Evolutionary conservation across 2,888 invertebrate species (phyloP).

Genomic region (Drosophila infuscata): DNA sequence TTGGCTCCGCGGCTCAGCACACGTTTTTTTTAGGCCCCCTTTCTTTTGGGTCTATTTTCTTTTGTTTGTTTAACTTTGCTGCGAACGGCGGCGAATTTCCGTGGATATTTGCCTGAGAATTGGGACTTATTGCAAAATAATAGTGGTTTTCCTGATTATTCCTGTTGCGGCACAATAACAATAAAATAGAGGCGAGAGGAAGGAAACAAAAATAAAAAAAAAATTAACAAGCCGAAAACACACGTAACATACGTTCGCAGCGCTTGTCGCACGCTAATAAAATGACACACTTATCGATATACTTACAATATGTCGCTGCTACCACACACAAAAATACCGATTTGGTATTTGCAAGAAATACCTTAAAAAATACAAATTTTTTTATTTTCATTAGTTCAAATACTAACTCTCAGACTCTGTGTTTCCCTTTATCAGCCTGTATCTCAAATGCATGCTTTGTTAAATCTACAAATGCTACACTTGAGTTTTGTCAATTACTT

Average conservation of each 20-base stretch:
- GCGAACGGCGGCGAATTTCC: constrained; percentile 6
- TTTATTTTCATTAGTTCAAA: constrained; percentile 1
- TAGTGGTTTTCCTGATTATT: constrained; percentile 10
- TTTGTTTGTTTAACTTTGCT: constrained; percentile 61
- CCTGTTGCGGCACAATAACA: constrained; percentile 54
- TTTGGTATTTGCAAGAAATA: constrained; percentile 44
- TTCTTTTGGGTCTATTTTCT: constrained; percentile 38
- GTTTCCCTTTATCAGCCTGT: not conserved
- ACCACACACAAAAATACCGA: constrained; percentile 20
- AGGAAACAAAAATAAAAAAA: constrained; percentile 55
- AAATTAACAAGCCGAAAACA: constrained; percentile 73
- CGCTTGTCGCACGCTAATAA: constrained; percentile 63
- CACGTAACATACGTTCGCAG: constrained; percentile 74
- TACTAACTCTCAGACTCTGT: not conserved
- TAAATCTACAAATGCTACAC: not conserved
- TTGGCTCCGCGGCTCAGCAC: constrained; percentile 40
- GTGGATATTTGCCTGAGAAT: constrained; percentile 3
- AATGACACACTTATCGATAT: constrained; percentile 49
- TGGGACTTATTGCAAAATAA: constrained; percentile 9
- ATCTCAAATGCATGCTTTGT: not conserved
- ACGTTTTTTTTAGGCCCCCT: constrained; percentile 35
- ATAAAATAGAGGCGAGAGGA: constrained; percentile 50
- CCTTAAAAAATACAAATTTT: constrained; percentile 20
- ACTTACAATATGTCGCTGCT: constrained; percentile 14
- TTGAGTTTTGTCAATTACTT: not conserved